Base-by-base conservation (phyloP, 2,797 vertebrate genomes). In the Xyrichtys novacula region DNA sequence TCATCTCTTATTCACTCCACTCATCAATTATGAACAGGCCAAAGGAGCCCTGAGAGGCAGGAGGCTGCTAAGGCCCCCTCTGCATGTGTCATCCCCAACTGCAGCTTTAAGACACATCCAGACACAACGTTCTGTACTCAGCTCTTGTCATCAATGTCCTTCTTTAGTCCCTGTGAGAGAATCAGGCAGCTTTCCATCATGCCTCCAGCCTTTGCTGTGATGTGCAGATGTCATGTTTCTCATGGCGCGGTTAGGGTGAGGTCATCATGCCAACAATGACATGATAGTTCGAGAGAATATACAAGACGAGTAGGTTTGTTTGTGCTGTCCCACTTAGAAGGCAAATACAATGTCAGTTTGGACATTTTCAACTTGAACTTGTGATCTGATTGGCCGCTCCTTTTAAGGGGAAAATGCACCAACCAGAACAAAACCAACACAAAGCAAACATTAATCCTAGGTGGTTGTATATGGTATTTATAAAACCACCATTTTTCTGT, bases 11-110 rank as follows among this genome's bases (percentile, higher is more conserved):
- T 90, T 92, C 91, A 88, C 85, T 83, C 78, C 57, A 66, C 83
- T 86, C 89, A 91, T 91, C 86, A 90, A 91, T 92, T 92, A 93
- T 91, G 65, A 81, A 90, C 90, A 93, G 90, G 85, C 90, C 89
- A 91, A 77, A 91, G 86, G 87, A 92, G 86, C 81, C 85, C 86
- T 92, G 90, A 87, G 88, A 90, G 91, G 88, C 85, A 81, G 75
- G 66, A 74, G 76, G 72, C 85, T 80, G 80, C 68, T 40, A 55
- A 65, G 81, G 55, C 47, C 65, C 73, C n/a, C 40, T 59, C 65
- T 56, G 59, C 48, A 72, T 36, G 61, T 78, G 80, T 74, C 48
- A 7, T 44, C 60, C 55, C 23, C 42, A 38, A 72, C 68, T 25
- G 63, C 74, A 44, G 53, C 62, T 46, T 67, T 57, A 52, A 85